Evolutionary conservation across 2,113 vertebrate genomes (phyloP).

Genomic region (Thunnus thynnus): DNA sequence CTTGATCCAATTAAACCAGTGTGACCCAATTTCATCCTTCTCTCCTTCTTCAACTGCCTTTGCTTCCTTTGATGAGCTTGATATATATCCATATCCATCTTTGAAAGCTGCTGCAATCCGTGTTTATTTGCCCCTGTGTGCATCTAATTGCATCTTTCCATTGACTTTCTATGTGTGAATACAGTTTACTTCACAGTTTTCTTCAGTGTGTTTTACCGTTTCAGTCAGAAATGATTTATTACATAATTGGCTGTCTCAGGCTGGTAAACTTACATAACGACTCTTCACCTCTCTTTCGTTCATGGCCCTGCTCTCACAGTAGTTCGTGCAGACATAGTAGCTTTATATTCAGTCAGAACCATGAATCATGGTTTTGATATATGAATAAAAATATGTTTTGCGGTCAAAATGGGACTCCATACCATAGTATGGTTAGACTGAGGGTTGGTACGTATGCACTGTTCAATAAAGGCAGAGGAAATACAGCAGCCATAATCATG

Average conservation of each 20-base stretch:
- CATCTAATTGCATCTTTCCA: too few relatives aligned
- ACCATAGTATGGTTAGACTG: conserved; percentile 6
- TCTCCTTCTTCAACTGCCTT: too few relatives aligned
- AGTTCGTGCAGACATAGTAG: neutral
- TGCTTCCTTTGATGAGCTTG: too few relatives aligned
- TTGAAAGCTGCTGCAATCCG: too few relatives aligned
- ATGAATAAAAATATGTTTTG: conserved; percentile 33
- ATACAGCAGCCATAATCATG: conserved; percentile 36
- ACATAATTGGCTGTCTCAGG: neutral
- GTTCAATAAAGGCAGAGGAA: conserved; percentile 29
- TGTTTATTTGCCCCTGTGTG: too few relatives aligned
- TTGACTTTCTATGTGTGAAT: too few relatives aligned
- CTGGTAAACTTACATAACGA: conserved; percentile 3
- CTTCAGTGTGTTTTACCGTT: too few relatives aligned
- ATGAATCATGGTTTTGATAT: neutral
- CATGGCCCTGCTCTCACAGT: neutral
- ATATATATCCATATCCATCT: too few relatives aligned
- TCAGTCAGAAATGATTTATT: too few relatives aligned
- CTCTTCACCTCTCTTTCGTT: neutral
- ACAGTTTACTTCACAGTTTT: too few relatives aligned
- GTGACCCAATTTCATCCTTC: too few relatives aligned
- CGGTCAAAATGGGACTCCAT: conserved; percentile 17
- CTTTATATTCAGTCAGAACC: neutral
- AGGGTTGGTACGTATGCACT: conserved; percentile 3
- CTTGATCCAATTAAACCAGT: too few relatives aligned